These are phyloP conservation scores for Saccopteryx leptura DNA, from an alignment of 2,113 vertebrate species.

Conservation along the genomic window DNA sequence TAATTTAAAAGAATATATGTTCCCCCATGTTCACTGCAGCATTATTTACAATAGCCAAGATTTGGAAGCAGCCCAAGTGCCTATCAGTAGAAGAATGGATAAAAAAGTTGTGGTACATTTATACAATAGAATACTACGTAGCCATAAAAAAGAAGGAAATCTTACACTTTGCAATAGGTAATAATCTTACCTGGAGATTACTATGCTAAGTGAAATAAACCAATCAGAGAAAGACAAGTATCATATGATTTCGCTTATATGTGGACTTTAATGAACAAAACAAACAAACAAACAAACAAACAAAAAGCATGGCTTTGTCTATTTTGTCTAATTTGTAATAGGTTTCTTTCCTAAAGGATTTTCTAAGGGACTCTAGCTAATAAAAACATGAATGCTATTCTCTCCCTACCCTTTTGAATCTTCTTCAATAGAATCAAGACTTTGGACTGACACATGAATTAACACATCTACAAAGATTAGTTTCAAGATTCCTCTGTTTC, in stretches of 20 bases:
- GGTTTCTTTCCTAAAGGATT: slow-evolving; percentile 4
- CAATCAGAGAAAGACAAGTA: neutral
- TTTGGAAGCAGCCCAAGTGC: neutral
- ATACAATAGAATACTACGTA: neutral
- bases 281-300: neutral
- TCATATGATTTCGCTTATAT: neutral
- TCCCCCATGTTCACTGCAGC: neutral
- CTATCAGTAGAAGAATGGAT: neutral
- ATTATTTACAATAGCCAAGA: neutral
- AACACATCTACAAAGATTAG: neutral
- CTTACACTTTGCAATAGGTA: neutral
- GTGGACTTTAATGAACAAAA: neutral
- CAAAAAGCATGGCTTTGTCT: neutral
- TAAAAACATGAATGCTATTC: neutral
- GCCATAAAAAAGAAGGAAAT: neutral
- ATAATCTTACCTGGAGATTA: neutral
- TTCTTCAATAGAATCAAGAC: neutral
- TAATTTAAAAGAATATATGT: neutral
- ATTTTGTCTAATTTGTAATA: neutral
- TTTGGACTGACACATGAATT: neutral
- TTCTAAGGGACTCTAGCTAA: neutral
- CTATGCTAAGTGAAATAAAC: neutral
- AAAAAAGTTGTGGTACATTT: neutral
- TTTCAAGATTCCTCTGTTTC: neutral
- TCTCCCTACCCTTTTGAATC: neutral